phyloP scores from a whole-genome alignment of 2,888 invertebrate genomes.

The Cheiracanthium punctorium region DNA sequence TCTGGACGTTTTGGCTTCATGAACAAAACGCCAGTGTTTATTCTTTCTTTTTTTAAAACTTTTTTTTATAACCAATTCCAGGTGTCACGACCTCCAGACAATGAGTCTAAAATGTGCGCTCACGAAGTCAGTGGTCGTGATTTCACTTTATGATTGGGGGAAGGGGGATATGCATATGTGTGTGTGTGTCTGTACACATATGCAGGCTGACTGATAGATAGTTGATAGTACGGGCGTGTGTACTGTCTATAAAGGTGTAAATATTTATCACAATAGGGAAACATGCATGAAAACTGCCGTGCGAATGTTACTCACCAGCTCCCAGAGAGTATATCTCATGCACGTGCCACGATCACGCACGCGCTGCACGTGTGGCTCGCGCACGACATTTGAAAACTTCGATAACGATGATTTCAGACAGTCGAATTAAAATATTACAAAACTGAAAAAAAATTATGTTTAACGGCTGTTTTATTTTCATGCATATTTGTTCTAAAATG shows the following conservation, averaged over 20 bases:
- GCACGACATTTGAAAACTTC: not conserved
- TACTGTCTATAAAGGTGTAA: slow-evolving; percentile 18
- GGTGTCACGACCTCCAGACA: slow-evolving; percentile 58
- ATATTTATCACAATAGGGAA: slow-evolving; percentile 42
- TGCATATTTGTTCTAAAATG: too few species aligned
- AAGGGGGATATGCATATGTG: not conserved
- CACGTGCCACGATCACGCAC: slow-evolving; percentile 37
- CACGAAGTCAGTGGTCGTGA: not conserved
- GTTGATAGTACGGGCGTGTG: not conserved
- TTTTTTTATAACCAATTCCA: slow-evolving; percentile 7
- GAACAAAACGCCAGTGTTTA: not conserved
- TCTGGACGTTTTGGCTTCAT: not conserved
- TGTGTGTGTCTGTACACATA: not conserved
- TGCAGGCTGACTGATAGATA: not conserved
- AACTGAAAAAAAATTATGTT: too few species aligned
- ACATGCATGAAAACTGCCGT: slow-evolving; percentile 28
- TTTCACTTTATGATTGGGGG: not conserved
- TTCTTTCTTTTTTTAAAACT: not conserved
- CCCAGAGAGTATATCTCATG: not conserved
- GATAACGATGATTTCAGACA: too few species aligned
- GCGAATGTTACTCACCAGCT: not conserved
- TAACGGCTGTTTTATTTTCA: too few species aligned
- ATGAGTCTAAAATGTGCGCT: slow-evolving; percentile 24
- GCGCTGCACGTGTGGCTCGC: not conserved
- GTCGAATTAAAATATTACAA: too few species aligned